Percentiles rank a stretch among this genome's conserved stretches.
phyloP scores from a whole-genome alignment of 2,888 invertebrate genomes.

The Lepetodrilus schrolli region DNA sequence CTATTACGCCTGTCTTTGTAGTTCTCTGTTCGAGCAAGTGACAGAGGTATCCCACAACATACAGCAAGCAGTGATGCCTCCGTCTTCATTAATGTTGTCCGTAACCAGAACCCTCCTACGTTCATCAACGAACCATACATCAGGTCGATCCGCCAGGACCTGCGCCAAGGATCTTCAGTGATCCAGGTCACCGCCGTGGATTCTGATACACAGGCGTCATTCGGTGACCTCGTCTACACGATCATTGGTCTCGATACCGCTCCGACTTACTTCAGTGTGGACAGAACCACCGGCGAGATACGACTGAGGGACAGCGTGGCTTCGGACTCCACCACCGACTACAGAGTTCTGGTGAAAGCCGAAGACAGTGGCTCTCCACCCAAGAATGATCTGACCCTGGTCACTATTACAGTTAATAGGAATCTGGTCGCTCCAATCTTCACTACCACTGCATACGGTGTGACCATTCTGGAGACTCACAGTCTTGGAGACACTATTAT shows the following conservation, averaged over 20 bases:
- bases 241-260: conserved; percentile 69
- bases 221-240: conserved; percentile 50
- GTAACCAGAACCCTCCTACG: conserved; percentile 61
- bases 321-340: conserved; percentile 47
- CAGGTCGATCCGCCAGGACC: conserved; percentile 50
- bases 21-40: conserved; percentile 63
- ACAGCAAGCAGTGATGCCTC: conserved; percentile 44
- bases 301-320: conserved; percentile 41
- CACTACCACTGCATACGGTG: conserved; percentile 38
- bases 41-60: conserved; percentile 55
- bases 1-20: no score
- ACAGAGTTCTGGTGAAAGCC: conserved; percentile 62
- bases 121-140: conserved; percentile 48
- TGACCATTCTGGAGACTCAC: conserved; percentile 54
- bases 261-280: conserved; percentile 58
- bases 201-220: conserved; percentile 57
- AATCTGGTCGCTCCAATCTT: conserved; percentile 64
- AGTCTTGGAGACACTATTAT: conserved; percentile 50
- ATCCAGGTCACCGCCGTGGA: conserved; percentile 58
- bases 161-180: conserved; percentile 45
- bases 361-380: conserved; percentile 63
- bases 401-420: conserved; percentile 63
- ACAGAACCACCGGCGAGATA: conserved; percentile 48
- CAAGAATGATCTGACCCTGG: conserved; percentile 49
- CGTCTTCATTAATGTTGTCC: conserved; percentile 60